These are phyloP conservation scores for Zoanthus gigantus DNA, from an alignment of 92 coral and sea anemone species.

Conservation along the genomic window DNA sequence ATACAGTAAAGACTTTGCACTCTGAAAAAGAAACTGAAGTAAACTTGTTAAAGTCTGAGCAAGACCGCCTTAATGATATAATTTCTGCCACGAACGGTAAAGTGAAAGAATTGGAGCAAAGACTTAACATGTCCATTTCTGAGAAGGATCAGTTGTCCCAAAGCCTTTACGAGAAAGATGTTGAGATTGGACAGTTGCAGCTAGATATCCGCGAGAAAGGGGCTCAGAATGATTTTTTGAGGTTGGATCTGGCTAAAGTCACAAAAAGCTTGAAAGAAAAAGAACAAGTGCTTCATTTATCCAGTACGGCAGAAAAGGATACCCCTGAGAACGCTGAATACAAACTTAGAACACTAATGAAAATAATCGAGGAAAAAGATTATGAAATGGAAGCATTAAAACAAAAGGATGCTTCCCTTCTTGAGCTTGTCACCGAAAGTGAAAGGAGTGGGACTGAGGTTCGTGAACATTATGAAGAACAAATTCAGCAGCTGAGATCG, in stretches of 20 bases:
- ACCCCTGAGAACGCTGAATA: slow-evolving; percentile 61
- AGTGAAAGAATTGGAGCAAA: slow-evolving; percentile 75
- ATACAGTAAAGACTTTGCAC: slow-evolving; percentile 57
- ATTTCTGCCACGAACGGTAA: slow-evolving; percentile 61
- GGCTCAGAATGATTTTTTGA: slow-evolving; percentile 83
- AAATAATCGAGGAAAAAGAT: slow-evolving; percentile 87
- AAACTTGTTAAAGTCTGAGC: slow-evolving; percentile 70
- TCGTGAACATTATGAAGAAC: slow-evolving; percentile 78
- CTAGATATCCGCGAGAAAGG: slow-evolving; percentile 89
- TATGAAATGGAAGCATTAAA: slow-evolving; percentile 91
- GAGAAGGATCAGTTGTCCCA: slow-evolving; percentile 74
- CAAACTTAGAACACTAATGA: slow-evolving; percentile 72
- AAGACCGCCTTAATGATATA: slow-evolving; percentile 69
- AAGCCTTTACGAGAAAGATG: slow-evolving; percentile 65
- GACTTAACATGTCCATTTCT: slow-evolving; percentile 46
- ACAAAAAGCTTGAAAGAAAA: slow-evolving; percentile 81
- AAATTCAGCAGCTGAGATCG: slow-evolving; percentile 71
- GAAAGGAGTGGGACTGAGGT: slow-evolving; percentile 68
- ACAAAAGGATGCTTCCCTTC: slow-evolving; percentile 89
- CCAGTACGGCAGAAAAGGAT: slow-evolving; percentile 48
- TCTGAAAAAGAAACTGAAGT: slow-evolving; percentile 78
- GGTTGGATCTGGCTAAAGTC: slow-evolving; percentile 82
- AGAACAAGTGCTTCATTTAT: slow-evolving; percentile 73
- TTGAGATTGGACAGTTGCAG: slow-evolving; percentile 73
- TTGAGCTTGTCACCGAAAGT: slow-evolving; percentile 84